A percentile compares a stretch with the other conserved stretches of the same genome.
phyloP scores from a whole-genome alignment of 1,140 invertebrate species.

The Dinothrombium tinctorium region DNA sequence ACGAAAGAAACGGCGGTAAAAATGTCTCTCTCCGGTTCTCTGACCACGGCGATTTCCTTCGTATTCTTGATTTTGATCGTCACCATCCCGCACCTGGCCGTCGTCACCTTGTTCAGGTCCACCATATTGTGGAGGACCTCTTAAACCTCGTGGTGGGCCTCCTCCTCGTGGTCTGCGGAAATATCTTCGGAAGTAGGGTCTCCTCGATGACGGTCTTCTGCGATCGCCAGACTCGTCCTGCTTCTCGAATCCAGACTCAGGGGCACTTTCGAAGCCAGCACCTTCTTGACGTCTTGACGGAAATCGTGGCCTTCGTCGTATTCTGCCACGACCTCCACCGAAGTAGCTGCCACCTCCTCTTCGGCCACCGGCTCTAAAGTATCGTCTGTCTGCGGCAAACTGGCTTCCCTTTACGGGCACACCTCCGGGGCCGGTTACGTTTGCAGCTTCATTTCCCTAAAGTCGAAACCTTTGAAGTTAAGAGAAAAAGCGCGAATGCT shows the following conservation, averaged over 20 bases:
- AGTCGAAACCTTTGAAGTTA: too few relatives aligned
- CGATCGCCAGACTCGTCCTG: constrained; percentile 7
- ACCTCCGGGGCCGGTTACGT: constrained; percentile 82
- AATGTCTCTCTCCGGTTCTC: constrained; percentile 7
- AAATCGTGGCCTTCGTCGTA: constrained; percentile 4
- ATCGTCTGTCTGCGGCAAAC: constrained; percentile 54
- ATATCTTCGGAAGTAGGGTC: constrained; percentile 2
- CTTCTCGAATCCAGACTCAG: constrained; percentile 9
- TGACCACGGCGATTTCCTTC: neutral
- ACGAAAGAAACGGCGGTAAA: constrained; percentile 8
- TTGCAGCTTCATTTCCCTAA: constrained; percentile 74
- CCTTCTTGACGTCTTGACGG: constrained; percentile 3
- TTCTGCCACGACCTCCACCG: constrained; percentile 14
- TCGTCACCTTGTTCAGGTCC: neutral
- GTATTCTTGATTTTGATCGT: neutral
- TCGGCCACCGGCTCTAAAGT: constrained; percentile 13
- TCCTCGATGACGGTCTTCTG: constrained; percentile 8
- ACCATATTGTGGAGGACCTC: neutral
- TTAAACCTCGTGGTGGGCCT: neutral
- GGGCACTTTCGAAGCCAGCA: constrained; percentile 12
- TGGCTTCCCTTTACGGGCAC: constrained; percentile 80
- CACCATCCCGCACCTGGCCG: neutral
- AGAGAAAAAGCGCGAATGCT: too few relatives aligned
- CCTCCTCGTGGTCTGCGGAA: constrained; percentile 1
- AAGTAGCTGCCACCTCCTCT: constrained; percentile 13